Conservation (phyloP, 2,113 vertebrate genomes). For the Colistium nudipinnis region DNA sequence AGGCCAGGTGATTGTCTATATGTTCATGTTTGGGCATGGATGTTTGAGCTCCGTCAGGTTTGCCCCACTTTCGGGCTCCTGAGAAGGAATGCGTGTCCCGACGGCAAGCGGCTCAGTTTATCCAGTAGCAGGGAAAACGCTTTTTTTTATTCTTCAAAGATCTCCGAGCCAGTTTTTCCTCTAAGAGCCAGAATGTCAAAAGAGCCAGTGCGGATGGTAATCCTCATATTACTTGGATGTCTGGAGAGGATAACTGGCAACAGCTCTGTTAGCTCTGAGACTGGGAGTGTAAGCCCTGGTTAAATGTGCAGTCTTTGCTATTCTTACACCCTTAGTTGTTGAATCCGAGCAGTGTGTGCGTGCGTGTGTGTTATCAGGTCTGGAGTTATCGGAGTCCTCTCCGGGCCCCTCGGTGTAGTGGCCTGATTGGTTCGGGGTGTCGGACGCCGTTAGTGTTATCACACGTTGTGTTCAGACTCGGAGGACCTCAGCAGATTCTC, state of each 20-base stretch:
- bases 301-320: constrained; percentile 2
- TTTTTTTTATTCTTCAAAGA: not conserved
- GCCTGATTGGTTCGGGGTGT: not conserved
- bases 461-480: not conserved
- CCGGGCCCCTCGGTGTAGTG: not conserved
- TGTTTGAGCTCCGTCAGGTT: not conserved
- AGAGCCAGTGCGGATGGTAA: constrained; percentile 14
- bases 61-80: no score
- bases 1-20: not conserved
- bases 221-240: constrained; percentile 1
- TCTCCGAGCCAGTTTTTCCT: constrained; percentile 4
- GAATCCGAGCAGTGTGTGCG: not conserved
- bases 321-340: not conserved
- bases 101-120: not conserved
- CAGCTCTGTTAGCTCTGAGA: constrained; percentile 14
- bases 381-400: not conserved
- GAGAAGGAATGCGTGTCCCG: not conserved
- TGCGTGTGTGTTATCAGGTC: not conserved
- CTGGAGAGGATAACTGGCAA: not conserved
- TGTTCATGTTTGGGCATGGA: not conserved
- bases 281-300: constrained; percentile 2
- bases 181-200: constrained; percentile 1
- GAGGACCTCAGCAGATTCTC: not conserved
- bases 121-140: not conserved
- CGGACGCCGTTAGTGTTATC: not conserved